Evolutionary conservation across 2,888 invertebrate species (phyloP).

Genomic region (Protodeltote pygarga): DNA sequence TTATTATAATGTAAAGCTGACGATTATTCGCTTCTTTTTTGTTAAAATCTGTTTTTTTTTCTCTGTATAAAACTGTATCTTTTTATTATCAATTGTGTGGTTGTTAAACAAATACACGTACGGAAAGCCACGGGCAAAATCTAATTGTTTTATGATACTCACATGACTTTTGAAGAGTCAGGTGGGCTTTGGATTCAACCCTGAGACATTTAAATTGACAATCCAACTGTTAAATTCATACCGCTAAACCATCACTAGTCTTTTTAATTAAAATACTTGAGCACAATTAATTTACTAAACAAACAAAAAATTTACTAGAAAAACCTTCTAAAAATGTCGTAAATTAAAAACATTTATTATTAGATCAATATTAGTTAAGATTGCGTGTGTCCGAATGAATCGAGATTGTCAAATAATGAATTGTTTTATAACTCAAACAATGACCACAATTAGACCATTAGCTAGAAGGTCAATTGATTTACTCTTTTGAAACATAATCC

Average conservation of each 20-base stretch:
- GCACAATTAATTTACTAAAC: conserved; percentile 7
- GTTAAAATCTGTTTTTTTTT: no score
- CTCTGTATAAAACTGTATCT: conserved; percentile 2
- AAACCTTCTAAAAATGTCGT: conserved; percentile 33
- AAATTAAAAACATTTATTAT: conserved; percentile 18
- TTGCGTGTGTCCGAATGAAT: conserved; percentile 18
- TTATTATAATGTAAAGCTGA: no score
- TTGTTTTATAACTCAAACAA: conserved; percentile 28
- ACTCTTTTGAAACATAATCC: no score
- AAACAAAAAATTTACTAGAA: conserved; percentile 25
- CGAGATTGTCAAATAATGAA: conserved; percentile 12
- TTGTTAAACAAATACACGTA: no score
- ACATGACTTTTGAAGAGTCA: no score
- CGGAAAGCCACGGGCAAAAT: no score
- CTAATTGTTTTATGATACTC: no score
- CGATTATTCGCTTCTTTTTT: no score
- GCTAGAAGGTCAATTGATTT: conserved; percentile 39
- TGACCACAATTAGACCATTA: conserved; percentile 37
- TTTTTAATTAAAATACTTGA: neutral
- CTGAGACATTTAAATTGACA: conserved; percentile 20
- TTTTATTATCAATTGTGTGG: no score
- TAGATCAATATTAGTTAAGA: conserved; percentile 28
- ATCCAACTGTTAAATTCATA: no score
- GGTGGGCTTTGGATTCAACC: no score
- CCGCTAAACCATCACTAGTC: neutral